These are phyloP conservation scores for Acropternis orthonyx DNA, from an alignment of 2,797 vertebrate genomes.

Conservation along the genomic window DNA sequence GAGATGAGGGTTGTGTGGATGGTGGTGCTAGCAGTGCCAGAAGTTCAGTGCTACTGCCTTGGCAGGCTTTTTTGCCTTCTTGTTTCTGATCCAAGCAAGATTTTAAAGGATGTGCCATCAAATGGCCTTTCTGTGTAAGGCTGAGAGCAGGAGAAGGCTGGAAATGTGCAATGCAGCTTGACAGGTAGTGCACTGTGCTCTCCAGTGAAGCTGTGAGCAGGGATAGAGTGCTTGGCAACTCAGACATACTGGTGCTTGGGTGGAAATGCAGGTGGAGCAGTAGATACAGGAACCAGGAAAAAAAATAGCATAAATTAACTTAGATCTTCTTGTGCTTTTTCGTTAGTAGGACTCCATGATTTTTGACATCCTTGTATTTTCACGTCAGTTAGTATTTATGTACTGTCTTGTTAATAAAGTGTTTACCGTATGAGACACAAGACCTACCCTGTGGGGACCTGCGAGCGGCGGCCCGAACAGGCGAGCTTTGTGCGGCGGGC, in stretches of 20 bases:
- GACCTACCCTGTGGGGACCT: rapidly evolving
- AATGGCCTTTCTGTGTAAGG: neutral
- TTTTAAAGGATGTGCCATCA: neutral
- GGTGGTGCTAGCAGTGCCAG: neutral
- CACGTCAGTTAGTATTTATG: no score
- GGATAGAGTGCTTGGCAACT: neutral
- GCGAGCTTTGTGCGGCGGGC: neutral
- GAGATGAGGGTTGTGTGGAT: neutral
- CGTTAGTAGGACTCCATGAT: neutral
- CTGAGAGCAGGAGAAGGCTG: neutral
- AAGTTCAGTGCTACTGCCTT: neutral
- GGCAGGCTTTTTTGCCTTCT: neutral
- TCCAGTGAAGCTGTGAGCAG: neutral
- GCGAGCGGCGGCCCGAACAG: neutral
- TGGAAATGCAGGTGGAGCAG: neutral
- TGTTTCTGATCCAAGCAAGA: neutral
- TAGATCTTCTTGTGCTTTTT: neutral
- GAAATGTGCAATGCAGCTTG: neutral
- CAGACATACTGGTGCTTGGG: neutral
- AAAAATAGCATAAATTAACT: neutral
- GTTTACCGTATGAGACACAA: rapidly evolving
- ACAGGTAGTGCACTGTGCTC: neutral
- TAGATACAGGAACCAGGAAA: neutral
- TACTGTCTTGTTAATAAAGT: rapidly evolving
- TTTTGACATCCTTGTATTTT: neutral